Percentiles rank a stretch among this genome's conserved stretches.
These are phyloP conservation scores for Monoplex corrugatus DNA, from an alignment of 2,888 invertebrate genomes.

Conservation along the genomic window DNA sequence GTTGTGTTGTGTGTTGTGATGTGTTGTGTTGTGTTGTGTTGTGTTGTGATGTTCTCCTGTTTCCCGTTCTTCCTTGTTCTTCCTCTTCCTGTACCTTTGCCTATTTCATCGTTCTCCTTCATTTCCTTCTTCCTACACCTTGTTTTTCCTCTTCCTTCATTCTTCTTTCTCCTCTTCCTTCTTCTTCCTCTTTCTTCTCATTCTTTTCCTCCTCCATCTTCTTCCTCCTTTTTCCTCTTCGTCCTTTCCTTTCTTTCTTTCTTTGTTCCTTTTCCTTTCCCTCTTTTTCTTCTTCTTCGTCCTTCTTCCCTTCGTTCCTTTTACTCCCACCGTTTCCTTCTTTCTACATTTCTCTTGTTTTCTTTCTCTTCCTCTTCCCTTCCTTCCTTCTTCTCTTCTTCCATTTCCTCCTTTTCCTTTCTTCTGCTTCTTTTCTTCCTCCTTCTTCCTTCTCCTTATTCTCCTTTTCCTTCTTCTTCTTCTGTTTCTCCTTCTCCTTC, in stretches of 20 bases:
- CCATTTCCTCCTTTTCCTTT: neutral
- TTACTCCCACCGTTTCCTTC: neutral
- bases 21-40: too few relatives aligned
- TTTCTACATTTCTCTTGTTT: neutral
- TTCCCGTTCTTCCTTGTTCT: neutral
- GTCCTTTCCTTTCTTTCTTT: neutral
- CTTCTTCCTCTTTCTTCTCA: neutral
- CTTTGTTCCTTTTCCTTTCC: neutral
- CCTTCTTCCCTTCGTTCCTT: neutral
- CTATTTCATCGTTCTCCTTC: too few relatives aligned
- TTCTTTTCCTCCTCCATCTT: slow-evolving; percentile 3
- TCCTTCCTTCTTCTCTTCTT: neutral
- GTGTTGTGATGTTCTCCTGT: neutral
- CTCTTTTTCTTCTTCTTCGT: neutral
- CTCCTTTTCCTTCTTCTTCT: neutral
- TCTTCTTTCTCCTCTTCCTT: neutral
- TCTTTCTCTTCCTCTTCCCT: neutral
- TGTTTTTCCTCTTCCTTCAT: neutral
- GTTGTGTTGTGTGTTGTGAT: too few relatives aligned
- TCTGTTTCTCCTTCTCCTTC: neutral
- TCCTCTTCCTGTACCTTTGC: too few relatives aligned
- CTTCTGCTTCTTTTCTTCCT: neutral
- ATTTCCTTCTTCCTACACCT: slow-evolving; percentile 17
- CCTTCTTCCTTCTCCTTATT: neutral
- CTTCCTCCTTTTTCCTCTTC: neutral